These are phyloP conservation scores for Hymenochirus boettgeri DNA, from an alignment of 2,113 vertebrate genomes.

Conservation along the genomic window DNA sequence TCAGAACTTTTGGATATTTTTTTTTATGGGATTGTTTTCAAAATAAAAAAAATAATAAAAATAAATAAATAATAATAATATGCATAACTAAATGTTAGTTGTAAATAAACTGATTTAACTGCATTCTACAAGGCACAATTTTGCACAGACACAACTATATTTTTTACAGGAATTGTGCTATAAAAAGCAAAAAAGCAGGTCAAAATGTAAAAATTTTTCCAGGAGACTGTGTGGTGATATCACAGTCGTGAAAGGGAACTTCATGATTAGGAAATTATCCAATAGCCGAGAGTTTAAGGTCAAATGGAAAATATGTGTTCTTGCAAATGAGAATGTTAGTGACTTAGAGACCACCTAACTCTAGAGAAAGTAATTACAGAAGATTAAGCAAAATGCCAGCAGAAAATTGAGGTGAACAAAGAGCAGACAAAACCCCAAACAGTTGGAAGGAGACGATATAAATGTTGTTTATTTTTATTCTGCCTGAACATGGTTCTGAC, in stretches of 20 bases:
- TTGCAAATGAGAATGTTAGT: slow-evolving; percentile 33
- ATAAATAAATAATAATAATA: too few species aligned
- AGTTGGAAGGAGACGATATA: neutral
- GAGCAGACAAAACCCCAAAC: slow-evolving; percentile 10
- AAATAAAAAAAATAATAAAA: too few species aligned
- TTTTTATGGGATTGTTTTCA: too few species aligned
- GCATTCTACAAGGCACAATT: too few species aligned
- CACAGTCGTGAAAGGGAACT: neutral
- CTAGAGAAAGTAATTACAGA: slow-evolving; percentile 35
- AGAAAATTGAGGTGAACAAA: slow-evolving; percentile 41
- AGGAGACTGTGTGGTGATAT: slow-evolving; percentile 1
- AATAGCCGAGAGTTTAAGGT: slow-evolving; percentile 22
- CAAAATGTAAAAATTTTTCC: too few species aligned
- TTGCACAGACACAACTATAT: too few species aligned
- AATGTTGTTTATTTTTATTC: slow-evolving; percentile 5
- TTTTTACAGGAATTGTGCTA: too few species aligned
- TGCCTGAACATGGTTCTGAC: slow-evolving; percentile 1
- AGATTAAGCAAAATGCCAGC: slow-evolving; percentile 39
- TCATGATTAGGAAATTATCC: slow-evolving; percentile 9
- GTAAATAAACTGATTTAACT: too few species aligned
- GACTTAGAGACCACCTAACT: slow-evolving; percentile 30
- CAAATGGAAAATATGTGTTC: slow-evolving; percentile 24
- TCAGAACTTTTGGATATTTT: too few species aligned
- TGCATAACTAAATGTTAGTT: too few species aligned
- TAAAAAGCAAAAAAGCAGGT: too few species aligned